Percentiles rank a stretch among this genome's conserved stretches.
These are phyloP conservation scores for Ictalurus punctatus DNA, from an alignment of 2,113 vertebrate species.

Conservation along the genomic window DNA sequence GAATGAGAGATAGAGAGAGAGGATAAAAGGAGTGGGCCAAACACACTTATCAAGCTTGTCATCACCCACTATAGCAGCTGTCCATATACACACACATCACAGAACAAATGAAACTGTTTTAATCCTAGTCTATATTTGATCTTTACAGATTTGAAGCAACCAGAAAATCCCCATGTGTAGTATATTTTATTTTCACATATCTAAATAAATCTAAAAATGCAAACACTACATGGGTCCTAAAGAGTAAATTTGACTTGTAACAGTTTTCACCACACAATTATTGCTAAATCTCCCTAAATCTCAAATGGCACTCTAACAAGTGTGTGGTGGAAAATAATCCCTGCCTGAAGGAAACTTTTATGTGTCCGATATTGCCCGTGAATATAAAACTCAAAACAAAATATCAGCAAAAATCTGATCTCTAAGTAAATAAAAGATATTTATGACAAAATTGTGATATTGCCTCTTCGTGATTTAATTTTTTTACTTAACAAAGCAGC, in stretches of 20 bases:
- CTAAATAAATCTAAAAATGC: neutral
- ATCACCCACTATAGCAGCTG: neutral
- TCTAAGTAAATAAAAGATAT: neutral
- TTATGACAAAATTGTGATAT: neutral
- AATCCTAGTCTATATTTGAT: neutral
- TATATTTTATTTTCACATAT: neutral
- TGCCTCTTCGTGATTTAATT: neutral
- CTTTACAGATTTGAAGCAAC: neutral
- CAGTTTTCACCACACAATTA: neutral
- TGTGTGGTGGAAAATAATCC: neutral
- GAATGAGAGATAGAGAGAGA: neutral
- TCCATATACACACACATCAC: constrained; percentile 16
- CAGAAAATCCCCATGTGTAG: neutral
- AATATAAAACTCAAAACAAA: neutral
- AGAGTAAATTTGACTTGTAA: neutral
- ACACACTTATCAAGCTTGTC: neutral
- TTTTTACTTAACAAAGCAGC: too few species aligned
- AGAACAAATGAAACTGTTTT: neutral
- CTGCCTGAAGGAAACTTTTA: neutral
- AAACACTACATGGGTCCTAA: neutral
- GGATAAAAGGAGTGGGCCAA: neutral
- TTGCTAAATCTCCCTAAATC: neutral
- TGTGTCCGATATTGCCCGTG: neutral
- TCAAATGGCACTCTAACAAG: neutral
- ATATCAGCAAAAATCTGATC: neutral